Evolutionary conservation across 1,140 invertebrate species (phyloP).

Genomic region (Drosophila lowei): DNA sequence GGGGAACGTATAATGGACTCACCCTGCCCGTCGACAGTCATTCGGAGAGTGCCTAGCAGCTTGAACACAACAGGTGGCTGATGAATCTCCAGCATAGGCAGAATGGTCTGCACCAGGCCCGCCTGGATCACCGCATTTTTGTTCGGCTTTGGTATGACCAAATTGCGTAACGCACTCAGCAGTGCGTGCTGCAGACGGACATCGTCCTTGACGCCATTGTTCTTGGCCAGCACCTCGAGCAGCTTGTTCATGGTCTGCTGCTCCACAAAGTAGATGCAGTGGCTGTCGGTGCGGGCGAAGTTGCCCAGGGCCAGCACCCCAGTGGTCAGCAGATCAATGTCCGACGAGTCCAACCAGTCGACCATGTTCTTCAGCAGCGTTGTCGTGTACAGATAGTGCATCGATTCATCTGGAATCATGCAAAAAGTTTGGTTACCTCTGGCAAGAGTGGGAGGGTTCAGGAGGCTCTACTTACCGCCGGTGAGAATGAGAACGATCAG

Average conservation of each 20-base stretch:
- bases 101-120: slow-evolving; percentile 89
- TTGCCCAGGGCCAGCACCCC: slow-evolving; percentile 94
- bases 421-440: neutral
- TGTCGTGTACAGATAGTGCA: slow-evolving; percentile 90
- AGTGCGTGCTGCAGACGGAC: slow-evolving; percentile 92
- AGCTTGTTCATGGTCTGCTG: slow-evolving; percentile 90
- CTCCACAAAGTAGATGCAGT: slow-evolving; percentile 92
- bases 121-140: slow-evolving; percentile 89
- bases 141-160: slow-evolving; percentile 91
- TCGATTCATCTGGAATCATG: slow-evolving; percentile 89
- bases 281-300: slow-evolving; percentile 93
- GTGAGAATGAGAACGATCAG: slow-evolving; percentile 92
- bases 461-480: slow-evolving; percentile 86
- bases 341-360: slow-evolving; percentile 89
- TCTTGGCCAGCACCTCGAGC: slow-evolving; percentile 85
- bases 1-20: slow-evolving; percentile 1
- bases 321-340: slow-evolving; percentile 90
- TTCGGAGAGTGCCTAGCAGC: slow-evolving; percentile 92
- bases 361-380: slow-evolving; percentile 85
- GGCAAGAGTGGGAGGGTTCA: neutral
- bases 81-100: slow-evolving; percentile 89
- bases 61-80: slow-evolving; percentile 93
- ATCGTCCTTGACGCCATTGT: slow-evolving; percentile 85
- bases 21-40: slow-evolving; percentile 91
- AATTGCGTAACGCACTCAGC: slow-evolving; percentile 91